These are phyloP conservation scores for Trichechus manatus DNA, from an alignment of 2,113 vertebrate genomes.

Conservation along the genomic window DNA sequence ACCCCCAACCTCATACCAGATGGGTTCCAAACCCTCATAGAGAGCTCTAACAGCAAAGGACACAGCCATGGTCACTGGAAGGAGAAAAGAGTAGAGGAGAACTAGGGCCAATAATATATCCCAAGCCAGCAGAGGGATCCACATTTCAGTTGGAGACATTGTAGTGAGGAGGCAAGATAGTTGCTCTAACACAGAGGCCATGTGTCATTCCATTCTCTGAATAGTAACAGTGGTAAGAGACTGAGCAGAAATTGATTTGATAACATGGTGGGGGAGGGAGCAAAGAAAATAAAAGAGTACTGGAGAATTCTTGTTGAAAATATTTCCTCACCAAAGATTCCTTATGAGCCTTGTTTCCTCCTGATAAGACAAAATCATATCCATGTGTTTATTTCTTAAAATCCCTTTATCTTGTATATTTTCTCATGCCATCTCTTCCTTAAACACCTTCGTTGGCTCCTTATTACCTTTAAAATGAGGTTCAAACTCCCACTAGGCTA, in stretches of 20 bases:
- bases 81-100: not conserved
- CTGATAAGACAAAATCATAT: not conserved
- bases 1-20: constrained; percentile 27
- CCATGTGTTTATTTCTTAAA: not conserved
- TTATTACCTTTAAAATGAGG: not conserved
- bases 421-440: not conserved
- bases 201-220: not conserved
- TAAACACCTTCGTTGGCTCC: not conserved
- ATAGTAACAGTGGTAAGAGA: not conserved
- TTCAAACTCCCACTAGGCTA: not conserved
- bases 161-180: not conserved
- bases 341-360: not conserved
- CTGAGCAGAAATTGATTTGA: not conserved
- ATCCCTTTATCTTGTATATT: not conserved
- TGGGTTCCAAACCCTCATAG: constrained; percentile 1
- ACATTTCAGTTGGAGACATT: not conserved
- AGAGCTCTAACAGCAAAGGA: not conserved
- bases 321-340: not conserved
- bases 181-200: not conserved
- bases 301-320: not conserved
- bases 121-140: not conserved
- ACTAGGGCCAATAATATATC: not conserved
- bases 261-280: not conserved
- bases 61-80: not conserved
- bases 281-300: not conserved